phyloP scores from a whole-genome alignment of 2,797 vertebrate genomes.

The Okamejei kenojei region DNA sequence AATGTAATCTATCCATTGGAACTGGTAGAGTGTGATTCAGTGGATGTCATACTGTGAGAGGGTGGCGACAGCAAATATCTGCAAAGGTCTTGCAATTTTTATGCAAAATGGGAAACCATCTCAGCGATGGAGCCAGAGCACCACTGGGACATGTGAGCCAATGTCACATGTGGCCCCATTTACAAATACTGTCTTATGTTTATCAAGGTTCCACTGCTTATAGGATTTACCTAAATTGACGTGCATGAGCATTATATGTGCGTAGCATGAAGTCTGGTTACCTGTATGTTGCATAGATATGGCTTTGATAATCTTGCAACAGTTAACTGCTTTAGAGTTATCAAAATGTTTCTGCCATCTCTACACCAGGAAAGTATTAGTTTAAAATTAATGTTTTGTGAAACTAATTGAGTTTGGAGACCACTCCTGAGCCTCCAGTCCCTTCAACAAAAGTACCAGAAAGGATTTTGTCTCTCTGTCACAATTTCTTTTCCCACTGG shows the following conservation, averaged over 20 bases:
- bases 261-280: background rate
- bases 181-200: background rate
- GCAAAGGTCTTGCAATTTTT: background rate
- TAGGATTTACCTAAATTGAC: background rate
- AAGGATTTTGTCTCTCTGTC: background rate
- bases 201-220: background rate
- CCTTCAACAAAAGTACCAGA: background rate
- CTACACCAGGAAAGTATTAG: background rate
- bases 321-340: background rate
- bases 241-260: background rate
- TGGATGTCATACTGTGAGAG: no score
- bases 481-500: background rate
- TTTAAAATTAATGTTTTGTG: background rate
- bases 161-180: background rate
- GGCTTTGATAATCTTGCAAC: background rate
- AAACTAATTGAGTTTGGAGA: background rate
- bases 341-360: background rate
- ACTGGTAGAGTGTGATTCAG: no score
- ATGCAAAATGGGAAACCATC: background rate
- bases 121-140: background rate
- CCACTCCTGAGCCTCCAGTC: background rate
- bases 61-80: no score
- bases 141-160: background rate
- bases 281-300: background rate
- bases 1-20: no score